Conservation (phyloP, 2,888 invertebrate species). For the Nesidiocoris tenuis region DNA sequence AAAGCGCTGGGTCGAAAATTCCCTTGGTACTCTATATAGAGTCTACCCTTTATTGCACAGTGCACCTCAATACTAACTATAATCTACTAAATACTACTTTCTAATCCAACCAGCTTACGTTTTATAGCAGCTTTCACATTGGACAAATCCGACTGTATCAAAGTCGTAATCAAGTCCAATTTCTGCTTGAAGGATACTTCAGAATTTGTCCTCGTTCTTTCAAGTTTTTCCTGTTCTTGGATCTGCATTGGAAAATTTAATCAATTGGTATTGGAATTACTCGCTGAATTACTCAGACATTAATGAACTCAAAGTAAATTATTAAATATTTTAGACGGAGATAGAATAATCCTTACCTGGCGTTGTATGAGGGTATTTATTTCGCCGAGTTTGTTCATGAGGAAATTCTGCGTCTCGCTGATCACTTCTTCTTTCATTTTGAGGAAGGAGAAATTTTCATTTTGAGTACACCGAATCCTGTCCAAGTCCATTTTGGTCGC, state of each 20-base stretch:
- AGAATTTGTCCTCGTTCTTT: conserved; percentile 51
- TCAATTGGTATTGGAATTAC: no score
- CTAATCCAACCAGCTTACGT: conserved; percentile 49
- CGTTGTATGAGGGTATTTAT: conserved; percentile 49
- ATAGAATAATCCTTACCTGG: no score
- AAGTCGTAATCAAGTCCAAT: conserved; percentile 52
- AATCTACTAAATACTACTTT: no score
- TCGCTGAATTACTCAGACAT: no score
- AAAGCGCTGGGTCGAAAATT: no score
- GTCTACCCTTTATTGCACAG: no score
- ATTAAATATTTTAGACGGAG: no score
- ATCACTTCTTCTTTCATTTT: conserved; percentile 48
- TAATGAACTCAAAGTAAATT: no score
- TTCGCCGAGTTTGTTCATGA: conserved; percentile 51
- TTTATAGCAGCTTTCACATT: conserved; percentile 52
- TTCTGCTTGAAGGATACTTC: conserved; percentile 52
- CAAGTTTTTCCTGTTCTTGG: conserved; percentile 51
- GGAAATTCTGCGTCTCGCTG: conserved; percentile 49
- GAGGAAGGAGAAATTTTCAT: conserved; percentile 47
- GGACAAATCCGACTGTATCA: conserved; percentile 52
- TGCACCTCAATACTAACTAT: no score
- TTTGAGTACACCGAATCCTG: conserved; percentile 48
- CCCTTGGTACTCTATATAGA: no score
- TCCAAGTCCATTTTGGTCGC: conserved; percentile 51
- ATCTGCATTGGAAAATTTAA: conserved; percentile 48